Base-by-base conservation (phyloP, 2,888 invertebrate genomes). In the Malthinus flaveolus region DNA sequence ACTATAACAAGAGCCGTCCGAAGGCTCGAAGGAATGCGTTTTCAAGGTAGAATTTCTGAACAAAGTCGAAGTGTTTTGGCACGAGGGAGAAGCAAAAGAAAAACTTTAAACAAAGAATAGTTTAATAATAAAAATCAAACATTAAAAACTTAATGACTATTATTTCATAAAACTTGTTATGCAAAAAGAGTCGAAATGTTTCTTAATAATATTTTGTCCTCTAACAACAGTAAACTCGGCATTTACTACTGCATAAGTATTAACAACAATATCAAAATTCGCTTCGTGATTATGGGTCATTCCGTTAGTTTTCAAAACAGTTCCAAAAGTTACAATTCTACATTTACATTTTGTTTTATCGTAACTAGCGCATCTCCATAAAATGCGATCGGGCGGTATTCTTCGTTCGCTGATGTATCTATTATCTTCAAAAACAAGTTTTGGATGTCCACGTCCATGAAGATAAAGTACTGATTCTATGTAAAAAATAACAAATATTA, bases 341-440 rank as follows among this genome's bases (percentile, higher is more conserved):
- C 71, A 68, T 63, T 66, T 69, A 56, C 74, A 75, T 55, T 62
- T 66, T 1, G 61, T 66, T 56, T 65, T 69, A 37, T 59, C 66
- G 48, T 73, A 71, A 8, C 62, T 61, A 1, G 66, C 59, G 45
- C 74, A 74, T 50, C 69, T 68, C 73, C 74, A 74, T 47, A 71
- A 70, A 0, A 70, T 71, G 34, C 68, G 23, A 23, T 23, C 67
- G 35, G 65, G 65, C 12, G 55, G 36, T 51, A 62, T 60, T 45
- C 66, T 68, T 33, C 63, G 68, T 53, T 71, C 66, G 11, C 70
- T 66, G 11, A 65, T 65, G 50, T 63, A 72, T 9, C 59, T 63
- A 37, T 68, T 68, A 33, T 67, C 63, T 39, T 69, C 62, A n/a
- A 69, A 57, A 32, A 72, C 66, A 12, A 73, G 63, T 61, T 69